These are phyloP conservation scores for Mastacembelus armatus DNA, from an alignment of 2,797 vertebrate species.

Conservation along the genomic window DNA sequence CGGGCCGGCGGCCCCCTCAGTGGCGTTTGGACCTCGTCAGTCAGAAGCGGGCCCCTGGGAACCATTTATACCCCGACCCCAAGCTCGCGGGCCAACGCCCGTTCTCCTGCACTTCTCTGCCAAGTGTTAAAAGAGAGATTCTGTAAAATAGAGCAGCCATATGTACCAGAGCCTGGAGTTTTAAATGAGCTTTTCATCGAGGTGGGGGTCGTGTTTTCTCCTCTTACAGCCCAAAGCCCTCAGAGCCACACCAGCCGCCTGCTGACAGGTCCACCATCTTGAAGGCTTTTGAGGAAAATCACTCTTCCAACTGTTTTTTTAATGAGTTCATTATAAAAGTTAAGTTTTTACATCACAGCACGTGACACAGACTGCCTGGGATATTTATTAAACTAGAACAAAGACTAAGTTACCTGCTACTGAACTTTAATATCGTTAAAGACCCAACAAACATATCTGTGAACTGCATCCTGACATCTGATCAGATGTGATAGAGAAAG, in stretches of 20 bases:
- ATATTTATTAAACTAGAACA: no score
- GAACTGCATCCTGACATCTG: no score
- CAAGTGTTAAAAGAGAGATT: slow-evolving; percentile 83
- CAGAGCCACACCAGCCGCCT: slow-evolving; percentile 50
- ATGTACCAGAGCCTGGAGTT: slow-evolving; percentile 44
- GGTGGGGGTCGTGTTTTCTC: slow-evolving; percentile 56
- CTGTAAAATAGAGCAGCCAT: slow-evolving; percentile 71
- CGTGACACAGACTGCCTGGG: no score
- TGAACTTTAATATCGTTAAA: no score
- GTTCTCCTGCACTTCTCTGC: slow-evolving; percentile 71
- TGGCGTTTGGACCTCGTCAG: slow-evolving; percentile 73
- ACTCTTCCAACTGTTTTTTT: no score
- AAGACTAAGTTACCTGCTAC: no score
- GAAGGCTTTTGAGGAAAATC: slow-evolving; percentile 46
- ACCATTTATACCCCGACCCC: slow-evolving; percentile 73
- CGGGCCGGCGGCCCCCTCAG: neutral
- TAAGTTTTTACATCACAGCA: neutral
- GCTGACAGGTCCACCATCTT: slow-evolving; percentile 73
- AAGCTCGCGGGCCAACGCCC: slow-evolving; percentile 51
- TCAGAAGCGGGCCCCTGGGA: slow-evolving; percentile 69
- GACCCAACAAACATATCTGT: no score
- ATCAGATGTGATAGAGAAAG: no score
- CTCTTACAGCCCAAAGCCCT: slow-evolving; percentile 67
- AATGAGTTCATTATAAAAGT: no score
- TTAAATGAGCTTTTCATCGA: slow-evolving; percentile 79